These are phyloP conservation scores for Chamaetylas fuelleborni DNA, from an alignment of 2,113 vertebrate genomes.

Conservation along the genomic window DNA sequence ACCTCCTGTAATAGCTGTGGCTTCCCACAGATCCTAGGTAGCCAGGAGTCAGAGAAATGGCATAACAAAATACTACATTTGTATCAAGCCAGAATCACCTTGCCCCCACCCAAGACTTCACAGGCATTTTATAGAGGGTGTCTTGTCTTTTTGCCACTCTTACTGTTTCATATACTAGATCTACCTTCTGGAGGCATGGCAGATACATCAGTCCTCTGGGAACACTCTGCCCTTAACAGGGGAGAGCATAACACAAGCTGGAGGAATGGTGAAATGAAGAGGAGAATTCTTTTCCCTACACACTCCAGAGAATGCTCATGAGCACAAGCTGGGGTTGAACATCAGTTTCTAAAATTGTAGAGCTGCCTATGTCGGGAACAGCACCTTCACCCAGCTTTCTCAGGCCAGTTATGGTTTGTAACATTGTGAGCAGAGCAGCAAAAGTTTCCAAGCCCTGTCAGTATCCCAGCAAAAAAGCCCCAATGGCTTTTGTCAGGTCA, in stretches of 20 bases:
- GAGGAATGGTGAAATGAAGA: background rate
- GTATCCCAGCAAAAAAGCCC: background rate
- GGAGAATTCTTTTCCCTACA: background rate
- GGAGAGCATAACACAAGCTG: background rate
- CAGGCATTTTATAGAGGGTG: background rate
- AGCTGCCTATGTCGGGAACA: rapidly evolving
- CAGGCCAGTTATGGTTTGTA: background rate
- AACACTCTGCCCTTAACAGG: background rate
- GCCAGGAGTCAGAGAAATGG: background rate
- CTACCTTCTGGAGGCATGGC: background rate
- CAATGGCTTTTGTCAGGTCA: background rate
- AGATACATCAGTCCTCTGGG: background rate
- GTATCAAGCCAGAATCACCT: background rate
- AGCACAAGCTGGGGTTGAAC: background rate
- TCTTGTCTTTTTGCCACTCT: background rate
- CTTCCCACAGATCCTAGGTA: background rate
- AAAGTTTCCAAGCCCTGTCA: background rate
- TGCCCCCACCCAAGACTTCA: background rate
- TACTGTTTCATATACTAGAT: background rate
- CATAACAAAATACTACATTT: background rate
- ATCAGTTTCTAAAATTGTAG: background rate
- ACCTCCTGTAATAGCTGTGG: background rate
- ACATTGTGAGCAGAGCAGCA: background rate
- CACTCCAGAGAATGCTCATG: background rate
- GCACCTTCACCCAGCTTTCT: background rate